Evolutionary conservation across 2,113 vertebrate genomes (phyloP).

Genomic region (Clarias magur): DNA sequence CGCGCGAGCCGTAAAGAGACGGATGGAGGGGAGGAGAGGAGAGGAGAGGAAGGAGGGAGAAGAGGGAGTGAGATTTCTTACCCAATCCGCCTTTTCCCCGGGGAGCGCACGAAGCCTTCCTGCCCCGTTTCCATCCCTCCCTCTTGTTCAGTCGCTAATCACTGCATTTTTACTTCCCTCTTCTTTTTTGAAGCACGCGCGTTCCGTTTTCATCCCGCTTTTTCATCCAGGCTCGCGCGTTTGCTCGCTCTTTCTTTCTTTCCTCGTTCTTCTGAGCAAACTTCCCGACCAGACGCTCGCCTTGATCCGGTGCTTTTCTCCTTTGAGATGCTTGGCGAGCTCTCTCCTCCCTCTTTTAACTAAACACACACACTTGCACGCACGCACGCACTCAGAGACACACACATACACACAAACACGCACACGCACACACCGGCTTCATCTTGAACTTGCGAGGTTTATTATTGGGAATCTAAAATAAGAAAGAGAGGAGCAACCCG

Average conservation of each 20-base stretch:
- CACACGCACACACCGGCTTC: constrained; percentile 47
- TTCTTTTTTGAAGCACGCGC: constrained; percentile 75
- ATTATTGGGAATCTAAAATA: constrained; percentile 69
- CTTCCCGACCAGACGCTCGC: constrained; percentile 59
- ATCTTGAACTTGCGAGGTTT: constrained; percentile 59
- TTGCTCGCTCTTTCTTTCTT: constrained; percentile 62
- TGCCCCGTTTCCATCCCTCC: constrained; percentile 70
- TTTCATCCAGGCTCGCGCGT: constrained; percentile 68
- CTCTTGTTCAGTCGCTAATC: constrained; percentile 77
- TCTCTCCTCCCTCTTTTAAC: constrained; percentile 69
- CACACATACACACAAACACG: neutral
- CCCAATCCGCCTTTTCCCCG: constrained; percentile 74
- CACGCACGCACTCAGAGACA: neutral
- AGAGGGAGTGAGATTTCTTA: constrained; percentile 72
- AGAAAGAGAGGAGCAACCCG: constrained; percentile 68
- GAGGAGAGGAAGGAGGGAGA: constrained; percentile 65
- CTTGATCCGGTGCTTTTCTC: constrained; percentile 66
- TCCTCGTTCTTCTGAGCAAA: constrained; percentile 70
- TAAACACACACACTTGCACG: constrained; percentile 53
- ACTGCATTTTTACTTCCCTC: constrained; percentile 73
- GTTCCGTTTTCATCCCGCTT: constrained; percentile 73
- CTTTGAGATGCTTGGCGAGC: constrained; percentile 65
- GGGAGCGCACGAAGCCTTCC: constrained; percentile 69
- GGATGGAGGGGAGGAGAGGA: constrained; percentile 59
- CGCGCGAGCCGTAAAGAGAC: constrained; percentile 69